Base-by-base conservation (phyloP, 64 coral and sea anemone species). In the Pachyseris speciosa region DNA sequence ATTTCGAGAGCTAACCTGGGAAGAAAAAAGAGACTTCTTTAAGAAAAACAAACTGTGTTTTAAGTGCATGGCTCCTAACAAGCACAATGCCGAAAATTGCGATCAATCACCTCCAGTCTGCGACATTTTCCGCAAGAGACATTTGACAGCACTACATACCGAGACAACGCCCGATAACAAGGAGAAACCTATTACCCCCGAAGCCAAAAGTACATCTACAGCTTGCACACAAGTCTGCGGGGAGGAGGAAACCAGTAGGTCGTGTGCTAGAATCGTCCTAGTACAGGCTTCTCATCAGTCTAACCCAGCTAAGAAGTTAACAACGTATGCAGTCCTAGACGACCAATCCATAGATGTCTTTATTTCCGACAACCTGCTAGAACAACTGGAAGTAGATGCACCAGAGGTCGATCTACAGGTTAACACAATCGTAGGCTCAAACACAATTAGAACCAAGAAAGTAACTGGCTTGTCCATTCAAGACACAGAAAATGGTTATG, bases 281-380 rank as follows among this genome's bases (percentile, higher is more conserved):
- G 81, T 91, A 0, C 78, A 91, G 5, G 19, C 86, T 7, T 53
- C 36, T 28, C 80, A 95, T n/a, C 81, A 87, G 72, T 90, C 81
- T 8, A 26, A 53, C 11, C 93, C 93, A 59, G 7, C 43, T 8
- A 73, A 57, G 32, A 47, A 91, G 79, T 16, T 81, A 4, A 45
- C 78, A 1, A 91, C 88, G 2, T 79, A 95, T 41, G 88, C 94
- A 32, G 94, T 95, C 12, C 31, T 95, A 40, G 94, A 95, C 52
- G 48, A 95, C 17, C 83, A 95, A 24, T 95, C 83, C 7, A 95
- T 83, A 0, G 94, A 95, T 11, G 88, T 91, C 0, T 95, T 95
- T 64, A 87, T 91, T 4, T 34, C 80, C 0, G 88, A 95, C 10
- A 52, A 57, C 10, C 61, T 95, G 0, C 37, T 65, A 52, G 19